phyloP scores from a whole-genome alignment of 2,888 invertebrate genomes.

The Acleris literana region DNA sequence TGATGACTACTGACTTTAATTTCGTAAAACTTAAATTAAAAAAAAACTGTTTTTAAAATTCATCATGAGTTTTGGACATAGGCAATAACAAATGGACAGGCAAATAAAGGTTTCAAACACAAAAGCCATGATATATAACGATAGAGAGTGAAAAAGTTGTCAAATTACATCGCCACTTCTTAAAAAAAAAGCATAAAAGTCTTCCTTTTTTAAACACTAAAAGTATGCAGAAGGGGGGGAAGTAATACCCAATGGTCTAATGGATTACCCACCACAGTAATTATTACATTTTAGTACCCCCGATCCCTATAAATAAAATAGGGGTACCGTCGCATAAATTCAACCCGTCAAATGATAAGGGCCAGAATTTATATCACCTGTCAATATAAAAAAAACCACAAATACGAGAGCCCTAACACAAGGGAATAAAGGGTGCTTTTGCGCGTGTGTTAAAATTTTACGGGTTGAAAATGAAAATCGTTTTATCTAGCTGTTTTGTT shows the following conservation, averaged over 20 bases:
- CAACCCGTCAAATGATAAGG: conserved; percentile 14
- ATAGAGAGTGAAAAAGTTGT: no score
- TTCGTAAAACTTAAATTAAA: no score
- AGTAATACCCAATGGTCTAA: neutral
- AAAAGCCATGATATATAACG: no score
- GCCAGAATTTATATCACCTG: conserved; percentile 12
- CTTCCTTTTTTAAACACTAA: neutral
- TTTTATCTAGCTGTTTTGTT: neutral
- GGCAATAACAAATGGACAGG: no score
- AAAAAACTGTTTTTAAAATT: no score
- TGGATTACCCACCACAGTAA: conserved; percentile 13
- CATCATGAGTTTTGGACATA: no score
- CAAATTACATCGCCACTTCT: no score
- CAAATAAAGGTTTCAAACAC: no score
- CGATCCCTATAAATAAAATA: conserved; percentile 7
- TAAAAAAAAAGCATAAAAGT: no score
- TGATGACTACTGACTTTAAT: no score
- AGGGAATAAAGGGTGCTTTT: neutral
- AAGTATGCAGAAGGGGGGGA: neutral
- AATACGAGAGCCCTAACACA: neutral
- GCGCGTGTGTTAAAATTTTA: neutral
- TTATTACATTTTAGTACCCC: conserved; percentile 17
- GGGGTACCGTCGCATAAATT: conserved; percentile 16
- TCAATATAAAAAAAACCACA: conserved; percentile 12
- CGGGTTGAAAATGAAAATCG: neutral